Evolutionary conservation across 2,113 vertebrate genomes (phyloP), one percentile per base, ranked within the genome.

Genomic region (Alethe diademata): DNA sequence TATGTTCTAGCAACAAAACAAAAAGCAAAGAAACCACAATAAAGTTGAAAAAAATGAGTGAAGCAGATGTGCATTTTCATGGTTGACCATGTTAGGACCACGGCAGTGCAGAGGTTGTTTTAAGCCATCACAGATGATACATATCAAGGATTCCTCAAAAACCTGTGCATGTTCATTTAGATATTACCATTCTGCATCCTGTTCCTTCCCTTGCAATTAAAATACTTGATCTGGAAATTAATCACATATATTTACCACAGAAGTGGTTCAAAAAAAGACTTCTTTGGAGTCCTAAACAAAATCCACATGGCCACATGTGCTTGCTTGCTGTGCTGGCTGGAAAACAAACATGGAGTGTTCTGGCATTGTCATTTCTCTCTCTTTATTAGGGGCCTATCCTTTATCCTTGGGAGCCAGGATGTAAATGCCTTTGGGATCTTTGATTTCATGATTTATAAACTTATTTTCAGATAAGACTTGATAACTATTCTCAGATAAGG

Each of bases 281-380:
- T 43, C 91, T 95, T 91, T 95, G 69, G 94, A 91, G 65, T 84
- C n/a, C 57, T 95, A 91, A 97, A 97, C 66, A 78, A 70, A 89
- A 89, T 87, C 94, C 96, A 95, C 88, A 95, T 93, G 94, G 64
- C 79, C 86, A 92, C 82, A 96, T 97, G 72, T 94, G 86, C 80
- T 95, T 71, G 22, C 53, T 97, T 84, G 87, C 89, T 93, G 92
- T 94, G 76, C 78, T 95, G 93, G 73, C 91, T 93, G 57, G 40
- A 93, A 88, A 93, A 95, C 96, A 96, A 89, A 95, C 85, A 87
- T 56, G 12, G 69, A 57, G 48, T 72, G 76, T 85, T 96, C 83
- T 2, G 3, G 92, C 50, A 78, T 53, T 82, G 86, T 84, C 83
- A 75, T 53, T 95, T 86, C 60, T 93, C 51, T 93, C 40, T 75